A percentile compares a stretch with the other conserved stretches of the same genome.
Evolutionary conservation across 2,888 invertebrate genomes (phyloP).

Genomic region (Aelia acuminata): DNA sequence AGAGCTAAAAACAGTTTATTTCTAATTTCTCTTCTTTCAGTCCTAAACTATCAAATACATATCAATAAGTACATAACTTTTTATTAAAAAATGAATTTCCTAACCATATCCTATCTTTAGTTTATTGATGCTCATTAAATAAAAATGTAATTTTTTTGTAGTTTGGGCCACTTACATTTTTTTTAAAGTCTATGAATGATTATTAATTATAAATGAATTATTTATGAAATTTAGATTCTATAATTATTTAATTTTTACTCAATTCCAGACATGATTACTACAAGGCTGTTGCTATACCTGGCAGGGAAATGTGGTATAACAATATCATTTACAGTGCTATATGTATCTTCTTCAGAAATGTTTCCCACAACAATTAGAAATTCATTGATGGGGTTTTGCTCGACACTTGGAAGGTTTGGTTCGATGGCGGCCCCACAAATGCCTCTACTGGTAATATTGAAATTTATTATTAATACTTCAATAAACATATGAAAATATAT

Average conservation of each 20-base stretch:
- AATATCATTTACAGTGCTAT: slow-evolving; percentile 69
- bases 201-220: background rate
- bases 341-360: slow-evolving; percentile 70
- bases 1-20: too few species aligned
- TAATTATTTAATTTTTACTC: background rate
- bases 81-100: too few species aligned
- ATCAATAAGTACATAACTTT: too few species aligned
- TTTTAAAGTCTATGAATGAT: background rate
- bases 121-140: too few species aligned
- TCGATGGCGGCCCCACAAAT: slow-evolving; percentile 68
- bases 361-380: slow-evolving; percentile 68
- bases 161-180: too few species aligned
- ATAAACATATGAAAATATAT: too few species aligned
- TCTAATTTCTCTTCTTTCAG: too few species aligned
- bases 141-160: too few species aligned
- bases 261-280: slow-evolving; percentile 60
- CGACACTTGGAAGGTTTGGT: slow-evolving; percentile 67
- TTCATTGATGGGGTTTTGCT: slow-evolving; percentile 67
- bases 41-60: too few species aligned
- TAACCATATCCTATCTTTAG: too few species aligned
- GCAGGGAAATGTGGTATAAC: slow-evolving; percentile 70
- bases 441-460: slow-evolving; percentile 67
- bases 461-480: background rate
- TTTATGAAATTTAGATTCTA: background rate
- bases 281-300: slow-evolving; percentile 68